Base-by-base conservation (phyloP, 2,888 invertebrate genomes). In the Noctua janthe region DNA sequence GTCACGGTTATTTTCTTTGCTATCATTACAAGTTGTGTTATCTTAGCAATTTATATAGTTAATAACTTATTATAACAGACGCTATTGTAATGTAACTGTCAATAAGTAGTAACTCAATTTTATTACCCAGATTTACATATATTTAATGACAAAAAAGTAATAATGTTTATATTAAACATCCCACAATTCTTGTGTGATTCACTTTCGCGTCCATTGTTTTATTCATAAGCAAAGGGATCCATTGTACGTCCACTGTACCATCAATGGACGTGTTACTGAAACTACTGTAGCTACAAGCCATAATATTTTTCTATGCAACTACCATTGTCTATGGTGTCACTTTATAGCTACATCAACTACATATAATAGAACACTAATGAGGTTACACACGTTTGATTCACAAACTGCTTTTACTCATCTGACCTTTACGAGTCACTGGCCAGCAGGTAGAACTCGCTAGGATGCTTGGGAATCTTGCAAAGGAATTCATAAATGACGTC, bases 401-500 rank as follows among this genome's bases (percentile, higher is more conserved):
- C 10, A 39, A 73, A 29, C 51, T 78, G 6, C 11, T 77, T 56
- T 35, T 82, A 78, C 35, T 76, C 59, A 35, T 59, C 47, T 80
- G 85, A 77, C 77, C 85, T 87, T 87, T 39, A 69, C 8, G 15
- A 79, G 51, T 71, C 59, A 76, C 64, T 51, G 71, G 69, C 71
- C 62, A 69, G 73, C 84, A 85, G 85, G 77, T 76, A 87, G 67
- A 17, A 69, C 76, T 62, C 10, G 66, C 29, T 76, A 67, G 74
- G 43, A 84, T 80, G 62, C 54, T 78, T 69, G 64, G 70, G 76
- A 78, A 79, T 74, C 75, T 59, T n/a, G 43, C 62, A 39, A 76
- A 82, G 79, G 83, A 83, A 83, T 83, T 76, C 71, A 49, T 56
- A 29, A 69, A 71, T 83, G 88, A 87, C 79, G 83, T 81, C 81